Evolutionary conservation across 2,888 invertebrate genomes (phyloP).

Genomic region (Drepana falcataria): DNA sequence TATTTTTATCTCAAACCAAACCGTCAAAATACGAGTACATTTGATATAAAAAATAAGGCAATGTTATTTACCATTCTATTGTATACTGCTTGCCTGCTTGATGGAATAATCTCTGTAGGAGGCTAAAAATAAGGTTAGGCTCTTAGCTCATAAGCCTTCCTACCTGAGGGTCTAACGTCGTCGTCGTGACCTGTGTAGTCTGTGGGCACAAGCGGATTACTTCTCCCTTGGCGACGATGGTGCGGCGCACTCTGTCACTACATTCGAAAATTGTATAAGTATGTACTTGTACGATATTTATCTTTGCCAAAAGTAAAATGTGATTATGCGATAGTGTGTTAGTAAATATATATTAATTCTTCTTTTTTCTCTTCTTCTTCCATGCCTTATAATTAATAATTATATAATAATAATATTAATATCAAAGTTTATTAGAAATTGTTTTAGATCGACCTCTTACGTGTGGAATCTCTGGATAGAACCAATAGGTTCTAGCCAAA

Average conservation of each 20-base stretch:
- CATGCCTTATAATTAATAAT: too few relatives aligned
- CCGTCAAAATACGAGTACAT: too few relatives aligned
- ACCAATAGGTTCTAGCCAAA: too few relatives aligned
- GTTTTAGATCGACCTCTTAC: too few relatives aligned
- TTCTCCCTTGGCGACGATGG: not conserved
- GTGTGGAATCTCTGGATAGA: too few relatives aligned
- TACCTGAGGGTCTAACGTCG: constrained; percentile 10
- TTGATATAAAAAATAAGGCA: not conserved
- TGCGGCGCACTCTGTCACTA: not conserved
- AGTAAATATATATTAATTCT: too few relatives aligned
- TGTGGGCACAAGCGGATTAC: constrained; percentile 47
- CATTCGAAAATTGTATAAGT: too few relatives aligned
- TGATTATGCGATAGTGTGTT: too few relatives aligned
- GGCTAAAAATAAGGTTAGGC: not conserved
- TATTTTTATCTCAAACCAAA: not conserved
- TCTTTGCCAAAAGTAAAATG: not conserved
- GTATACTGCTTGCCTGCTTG: not conserved
- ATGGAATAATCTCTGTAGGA: not conserved
- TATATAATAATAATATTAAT: too few relatives aligned
- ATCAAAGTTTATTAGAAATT: too few relatives aligned
- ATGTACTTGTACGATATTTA: not conserved
- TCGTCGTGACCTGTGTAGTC: constrained; percentile 26
- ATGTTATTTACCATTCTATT: not conserved
- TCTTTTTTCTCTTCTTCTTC: too few relatives aligned
- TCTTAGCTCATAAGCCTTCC: constrained; percentile 1